These are phyloP conservation scores for Graphium colonna DNA, from an alignment of 2,888 invertebrate genomes.

Conservation along the genomic window DNA sequence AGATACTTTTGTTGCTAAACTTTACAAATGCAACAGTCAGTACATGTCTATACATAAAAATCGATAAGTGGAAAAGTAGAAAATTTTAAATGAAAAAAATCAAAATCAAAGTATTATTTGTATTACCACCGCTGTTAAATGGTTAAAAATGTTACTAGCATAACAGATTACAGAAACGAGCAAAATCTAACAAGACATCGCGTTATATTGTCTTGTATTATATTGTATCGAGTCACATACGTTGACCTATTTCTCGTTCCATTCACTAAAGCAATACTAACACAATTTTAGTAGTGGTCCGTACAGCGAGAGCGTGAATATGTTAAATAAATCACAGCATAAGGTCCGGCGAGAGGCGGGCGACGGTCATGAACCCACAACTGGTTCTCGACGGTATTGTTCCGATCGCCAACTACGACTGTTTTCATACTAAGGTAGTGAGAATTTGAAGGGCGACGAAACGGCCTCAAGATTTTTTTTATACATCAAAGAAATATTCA, in stretches of 20 bases:
- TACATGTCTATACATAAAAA: no score
- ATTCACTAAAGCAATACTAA: constrained; percentile 3
- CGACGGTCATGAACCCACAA: constrained; percentile 72
- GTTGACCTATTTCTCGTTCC: background rate
- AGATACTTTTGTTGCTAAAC: no score
- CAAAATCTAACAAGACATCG: no score
- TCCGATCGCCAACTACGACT: constrained; percentile 30
- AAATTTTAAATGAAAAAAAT: no score
- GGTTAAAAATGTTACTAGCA: no score
- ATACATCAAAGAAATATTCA: no score
- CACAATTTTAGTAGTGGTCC: constrained; percentile 37
- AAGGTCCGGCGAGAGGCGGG: constrained; percentile 47
- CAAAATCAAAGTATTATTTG: no score
- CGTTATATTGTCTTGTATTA: no score
- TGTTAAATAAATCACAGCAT: constrained; percentile 55
- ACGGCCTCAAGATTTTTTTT: background rate
- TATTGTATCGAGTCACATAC: background rate
- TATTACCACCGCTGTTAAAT: no score
- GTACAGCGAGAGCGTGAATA: constrained; percentile 29
- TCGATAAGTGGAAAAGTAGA: no score
- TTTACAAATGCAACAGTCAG: no score
- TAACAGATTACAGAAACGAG: no score
- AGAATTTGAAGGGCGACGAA: background rate
- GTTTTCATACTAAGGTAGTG: background rate
- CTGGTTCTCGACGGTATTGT: constrained; percentile 68